Evolutionary conservation across 2,113 vertebrate species (phyloP).

Genomic region (Epinephelus cyanopodus): DNA sequence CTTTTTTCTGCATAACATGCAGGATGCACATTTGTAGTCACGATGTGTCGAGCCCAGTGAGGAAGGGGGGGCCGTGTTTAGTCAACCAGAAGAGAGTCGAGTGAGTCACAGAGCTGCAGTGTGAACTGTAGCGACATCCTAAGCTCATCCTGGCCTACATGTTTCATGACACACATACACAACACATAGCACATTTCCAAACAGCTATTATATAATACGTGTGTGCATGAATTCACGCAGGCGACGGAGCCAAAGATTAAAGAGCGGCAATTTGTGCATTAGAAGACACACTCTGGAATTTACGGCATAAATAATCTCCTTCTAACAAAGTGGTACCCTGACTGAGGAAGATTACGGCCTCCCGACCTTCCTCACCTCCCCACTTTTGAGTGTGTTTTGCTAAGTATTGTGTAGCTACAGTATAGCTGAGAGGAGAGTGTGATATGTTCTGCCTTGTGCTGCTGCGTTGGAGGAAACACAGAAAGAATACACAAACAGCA

Average conservation of each 20-base stretch:
- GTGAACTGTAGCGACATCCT: slow-evolving; percentile 66
- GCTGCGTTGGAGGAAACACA: slow-evolving; percentile 1
- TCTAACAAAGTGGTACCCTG: background rate
- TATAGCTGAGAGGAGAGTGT: background rate
- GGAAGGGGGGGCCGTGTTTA: slow-evolving; percentile 6
- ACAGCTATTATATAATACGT: slow-evolving; percentile 41
- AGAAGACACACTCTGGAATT: background rate
- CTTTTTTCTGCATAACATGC: slow-evolving; percentile 35
- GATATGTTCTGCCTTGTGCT: background rate
- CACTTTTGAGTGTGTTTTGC: background rate
- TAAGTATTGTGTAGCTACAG: background rate
- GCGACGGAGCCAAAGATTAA: slow-evolving; percentile 10
- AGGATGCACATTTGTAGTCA: slow-evolving; percentile 58
- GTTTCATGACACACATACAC: slow-evolving; percentile 60
- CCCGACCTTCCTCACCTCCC: background rate
- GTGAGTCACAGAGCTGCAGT: slow-evolving; percentile 71
- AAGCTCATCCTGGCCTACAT: slow-evolving; percentile 67
- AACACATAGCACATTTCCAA: slow-evolving; percentile 32
- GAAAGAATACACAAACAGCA: slow-evolving; percentile 7
- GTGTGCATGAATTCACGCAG: slow-evolving; percentile 11
- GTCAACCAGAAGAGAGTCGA: slow-evolving; percentile 61
- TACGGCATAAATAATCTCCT: background rate
- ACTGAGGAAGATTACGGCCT: background rate
- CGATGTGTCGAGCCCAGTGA: slow-evolving; percentile 33
- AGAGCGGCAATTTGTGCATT: background rate